Evolutionary conservation across 2,888 invertebrate species (phyloP).

Genomic region (Punctoribates punctum): DNA sequence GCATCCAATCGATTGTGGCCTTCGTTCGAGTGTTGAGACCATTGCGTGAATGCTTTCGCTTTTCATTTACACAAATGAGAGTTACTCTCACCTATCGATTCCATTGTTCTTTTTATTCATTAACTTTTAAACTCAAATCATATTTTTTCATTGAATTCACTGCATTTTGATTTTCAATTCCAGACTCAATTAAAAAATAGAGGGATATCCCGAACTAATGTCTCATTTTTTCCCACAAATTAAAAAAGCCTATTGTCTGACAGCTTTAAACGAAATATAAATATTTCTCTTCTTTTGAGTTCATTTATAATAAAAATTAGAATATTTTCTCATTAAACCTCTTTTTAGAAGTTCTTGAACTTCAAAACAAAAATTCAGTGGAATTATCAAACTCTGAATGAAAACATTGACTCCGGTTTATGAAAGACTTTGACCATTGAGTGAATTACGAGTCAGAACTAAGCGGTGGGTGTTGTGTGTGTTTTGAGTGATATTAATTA

Average conservation of each 20-base stretch:
- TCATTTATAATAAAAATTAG: not conserved
- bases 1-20: slow-evolving; percentile 22
- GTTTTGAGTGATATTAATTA: not conserved
- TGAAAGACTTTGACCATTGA: too few species aligned
- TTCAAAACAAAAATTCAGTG: not conserved
- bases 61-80: slow-evolving; percentile 6
- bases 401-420: not conserved
- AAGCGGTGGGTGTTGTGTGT: not conserved
- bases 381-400: not conserved
- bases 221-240: not conserved
- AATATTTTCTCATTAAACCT: too few species aligned
- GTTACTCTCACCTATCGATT: not conserved
- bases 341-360: not conserved
- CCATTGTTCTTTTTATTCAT: not conserved
- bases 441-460: not conserved
- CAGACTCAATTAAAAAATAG: not conserved
- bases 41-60: slow-evolving; percentile 25
- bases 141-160: not conserved
- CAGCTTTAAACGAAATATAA: too few species aligned
- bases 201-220: slow-evolving; percentile 28
- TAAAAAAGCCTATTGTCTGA: too few species aligned
- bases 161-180: too few species aligned
- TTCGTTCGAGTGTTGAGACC: slow-evolving; percentile 6
- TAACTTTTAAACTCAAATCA: not conserved
- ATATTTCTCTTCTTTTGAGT: not conserved